A percentile compares a stretch with the other conserved stretches of the same genome.
Conservation (phyloP, 2,888 invertebrate genomes). For the Sphaerophoria rueppellii region DNA sequence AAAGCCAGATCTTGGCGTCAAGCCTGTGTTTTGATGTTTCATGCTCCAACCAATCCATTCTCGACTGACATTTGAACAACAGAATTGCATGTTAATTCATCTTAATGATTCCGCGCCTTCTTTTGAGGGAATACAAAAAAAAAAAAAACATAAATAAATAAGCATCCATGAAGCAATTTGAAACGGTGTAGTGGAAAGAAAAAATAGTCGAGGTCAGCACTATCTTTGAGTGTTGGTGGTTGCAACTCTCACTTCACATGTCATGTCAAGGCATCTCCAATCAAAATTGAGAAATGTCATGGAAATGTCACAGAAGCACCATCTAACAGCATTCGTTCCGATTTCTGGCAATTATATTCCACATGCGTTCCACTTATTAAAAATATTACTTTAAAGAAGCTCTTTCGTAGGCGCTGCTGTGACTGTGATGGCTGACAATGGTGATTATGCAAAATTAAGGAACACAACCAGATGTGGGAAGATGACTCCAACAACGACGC, state of each 20-base stretch:
- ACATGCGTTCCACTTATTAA: constrained; percentile 16
- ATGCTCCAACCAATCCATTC: not conserved
- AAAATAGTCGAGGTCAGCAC: constrained; percentile 27
- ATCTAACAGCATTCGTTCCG: not conserved
- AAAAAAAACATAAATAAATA: not conserved
- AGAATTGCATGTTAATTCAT: constrained; percentile 38
- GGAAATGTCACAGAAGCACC: constrained; percentile 20
- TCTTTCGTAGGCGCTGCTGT: too few relatives aligned
- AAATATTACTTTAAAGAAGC: not conserved
- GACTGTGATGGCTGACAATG: not conserved
- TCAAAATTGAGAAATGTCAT: not conserved
- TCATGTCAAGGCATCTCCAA: constrained; percentile 3
- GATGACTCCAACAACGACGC: not conserved
- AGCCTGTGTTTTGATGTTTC: constrained; percentile 33
- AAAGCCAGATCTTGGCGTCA: constrained; percentile 4
- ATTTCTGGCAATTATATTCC: constrained; percentile 32
- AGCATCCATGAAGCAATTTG: constrained; percentile 14
- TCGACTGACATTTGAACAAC: constrained; percentile 26
- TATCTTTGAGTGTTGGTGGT: constrained; percentile 2
- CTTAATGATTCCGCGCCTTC: constrained; percentile 36
- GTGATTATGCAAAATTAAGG: constrained; percentile 25
- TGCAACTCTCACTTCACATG: not conserved
- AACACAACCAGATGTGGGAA: constrained; percentile 34
- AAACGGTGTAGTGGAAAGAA: constrained; percentile 14
- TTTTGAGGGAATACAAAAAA: constrained; percentile 4